These are phyloP conservation scores for Ophioderma brevispina DNA, from an alignment of 35 echinoderm and acorn worm species.

Conservation along the genomic window DNA sequence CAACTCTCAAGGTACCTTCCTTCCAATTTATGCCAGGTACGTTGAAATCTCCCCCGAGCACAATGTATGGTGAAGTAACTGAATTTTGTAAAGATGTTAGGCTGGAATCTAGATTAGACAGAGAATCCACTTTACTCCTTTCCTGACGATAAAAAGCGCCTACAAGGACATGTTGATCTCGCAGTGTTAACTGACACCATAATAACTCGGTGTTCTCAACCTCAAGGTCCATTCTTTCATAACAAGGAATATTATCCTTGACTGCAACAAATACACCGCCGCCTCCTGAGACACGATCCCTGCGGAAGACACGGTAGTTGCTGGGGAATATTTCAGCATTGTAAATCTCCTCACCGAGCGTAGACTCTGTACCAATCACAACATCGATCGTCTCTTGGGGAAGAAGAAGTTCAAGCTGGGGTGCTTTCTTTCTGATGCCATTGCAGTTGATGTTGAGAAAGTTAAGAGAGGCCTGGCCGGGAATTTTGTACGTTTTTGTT, in stretches of 20 bases:
- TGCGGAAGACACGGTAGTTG: not conserved
- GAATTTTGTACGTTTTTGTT: not conserved
- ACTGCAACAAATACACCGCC: conserved; percentile 12
- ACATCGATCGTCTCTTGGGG: conserved; percentile 5
- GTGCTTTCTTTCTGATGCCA: not conserved
- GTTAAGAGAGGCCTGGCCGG: not conserved
- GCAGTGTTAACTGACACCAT: conserved; percentile 1
- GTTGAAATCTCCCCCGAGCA: not conserved
- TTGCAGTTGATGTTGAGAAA: conserved; percentile 5
- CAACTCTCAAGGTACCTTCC: not conserved
- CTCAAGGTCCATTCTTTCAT: not conserved
- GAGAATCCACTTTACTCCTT: not conserved
- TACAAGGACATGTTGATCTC: not conserved
- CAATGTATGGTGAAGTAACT: not conserved
- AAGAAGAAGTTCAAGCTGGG: conserved; percentile 4
- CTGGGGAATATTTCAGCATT: conserved; percentile 7
- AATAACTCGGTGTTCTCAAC: not conserved
- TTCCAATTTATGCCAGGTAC: not conserved
- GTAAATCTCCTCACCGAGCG: not conserved
- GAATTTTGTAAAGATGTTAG: not conserved
- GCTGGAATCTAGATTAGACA: not conserved
- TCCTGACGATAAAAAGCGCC: not conserved
- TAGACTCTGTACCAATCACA: conserved; percentile 3
- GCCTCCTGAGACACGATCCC: not conserved
- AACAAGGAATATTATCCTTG: conserved; percentile 12